These are phyloP conservation scores for Lepidotrigona ventralis DNA, from an alignment of 1,140 invertebrate species.

Conservation along the genomic window DNA sequence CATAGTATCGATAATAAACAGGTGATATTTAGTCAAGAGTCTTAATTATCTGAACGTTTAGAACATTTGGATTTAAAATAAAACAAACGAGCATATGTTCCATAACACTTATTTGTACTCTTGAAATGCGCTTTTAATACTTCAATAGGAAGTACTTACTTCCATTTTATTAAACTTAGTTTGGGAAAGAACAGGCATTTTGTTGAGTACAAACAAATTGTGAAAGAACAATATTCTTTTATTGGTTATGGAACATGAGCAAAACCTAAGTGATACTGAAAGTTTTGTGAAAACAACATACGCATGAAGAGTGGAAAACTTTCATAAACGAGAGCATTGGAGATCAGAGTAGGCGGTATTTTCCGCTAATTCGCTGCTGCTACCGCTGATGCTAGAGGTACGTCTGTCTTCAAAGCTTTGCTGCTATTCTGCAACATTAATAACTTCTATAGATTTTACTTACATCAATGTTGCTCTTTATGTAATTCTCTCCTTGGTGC, in stretches of 20 bases:
- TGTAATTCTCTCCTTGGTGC: slow-evolving; percentile 42
- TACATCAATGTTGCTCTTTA: slow-evolving; percentile 45
- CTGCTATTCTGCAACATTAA: slow-evolving; percentile 70
- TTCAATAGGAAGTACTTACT: background rate
- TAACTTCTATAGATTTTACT: slow-evolving; percentile 49
- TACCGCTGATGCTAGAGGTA: slow-evolving; percentile 78
- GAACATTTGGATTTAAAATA: slow-evolving; percentile 41
- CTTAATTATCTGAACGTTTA: slow-evolving; percentile 15
- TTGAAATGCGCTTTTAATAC: slow-evolving; percentile 4
- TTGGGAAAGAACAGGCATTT: slow-evolving; percentile 13
- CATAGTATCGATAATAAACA: slow-evolving; percentile 44
- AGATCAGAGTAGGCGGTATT: slow-evolving; percentile 74
- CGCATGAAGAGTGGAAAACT: slow-evolving; percentile 75
- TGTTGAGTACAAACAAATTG: slow-evolving; percentile 27
- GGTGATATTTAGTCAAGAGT: slow-evolving; percentile 44
- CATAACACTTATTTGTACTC: slow-evolving; percentile 53
- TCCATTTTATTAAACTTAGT: slow-evolving; percentile 14
- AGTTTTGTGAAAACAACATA: slow-evolving; percentile 71
- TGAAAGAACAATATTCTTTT: slow-evolving; percentile 33
- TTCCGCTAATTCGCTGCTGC: slow-evolving; percentile 76
- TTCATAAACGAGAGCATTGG: slow-evolving; percentile 73
- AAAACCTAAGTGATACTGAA: slow-evolving; percentile 60
- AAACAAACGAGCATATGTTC: slow-evolving; percentile 54
- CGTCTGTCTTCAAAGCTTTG: slow-evolving; percentile 78
- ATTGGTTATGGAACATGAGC: slow-evolving; percentile 64